Evolutionary conservation across 2,113 vertebrate species (phyloP).

Genomic region (Caranx ignobilis): DNA sequence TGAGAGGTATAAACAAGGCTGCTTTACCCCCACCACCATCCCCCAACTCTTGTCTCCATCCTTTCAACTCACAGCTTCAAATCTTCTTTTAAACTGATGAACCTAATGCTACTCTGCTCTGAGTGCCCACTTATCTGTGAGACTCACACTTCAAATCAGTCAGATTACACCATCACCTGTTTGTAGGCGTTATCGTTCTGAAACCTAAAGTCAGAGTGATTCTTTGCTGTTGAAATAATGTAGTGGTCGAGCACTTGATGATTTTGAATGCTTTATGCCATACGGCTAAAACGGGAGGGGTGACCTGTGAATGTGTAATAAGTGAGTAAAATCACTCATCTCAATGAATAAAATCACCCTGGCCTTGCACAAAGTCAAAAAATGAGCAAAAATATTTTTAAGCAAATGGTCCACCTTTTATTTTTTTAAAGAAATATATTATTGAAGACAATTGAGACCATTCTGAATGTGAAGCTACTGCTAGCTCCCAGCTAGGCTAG

Average conservation of each 20-base stretch:
- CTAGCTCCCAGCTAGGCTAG: not conserved
- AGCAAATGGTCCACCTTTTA: not conserved
- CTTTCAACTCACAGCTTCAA: conserved; percentile 65
- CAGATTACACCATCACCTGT: conserved; percentile 36
- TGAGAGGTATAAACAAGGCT: conserved; percentile 76
- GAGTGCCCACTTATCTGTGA: conserved; percentile 37
- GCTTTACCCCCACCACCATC: conserved; percentile 14
- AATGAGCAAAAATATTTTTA: not conserved
- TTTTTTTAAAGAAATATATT: not conserved
- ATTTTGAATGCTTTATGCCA: conserved; percentile 1
- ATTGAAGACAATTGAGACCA: not conserved
- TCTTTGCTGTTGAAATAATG: conserved; percentile 19
- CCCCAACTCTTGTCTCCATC: conserved; percentile 26
- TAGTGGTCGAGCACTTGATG: not conserved
- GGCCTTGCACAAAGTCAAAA: not conserved
- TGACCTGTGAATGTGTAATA: not conserved
- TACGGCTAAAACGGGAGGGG: not conserved
- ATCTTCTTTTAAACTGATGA: conserved; percentile 61
- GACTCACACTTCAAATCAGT: conserved; percentile 35
- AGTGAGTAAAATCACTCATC: not conserved
- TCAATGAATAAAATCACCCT: not conserved
- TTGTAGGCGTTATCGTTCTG: conserved; percentile 24
- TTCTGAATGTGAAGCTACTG: not conserved
- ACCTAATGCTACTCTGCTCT: conserved; percentile 27
- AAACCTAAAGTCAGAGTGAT: conserved; percentile 22